Base-by-base conservation (phyloP, 2,797 vertebrate genomes). In the Artibeus jamaicensis region DNA sequence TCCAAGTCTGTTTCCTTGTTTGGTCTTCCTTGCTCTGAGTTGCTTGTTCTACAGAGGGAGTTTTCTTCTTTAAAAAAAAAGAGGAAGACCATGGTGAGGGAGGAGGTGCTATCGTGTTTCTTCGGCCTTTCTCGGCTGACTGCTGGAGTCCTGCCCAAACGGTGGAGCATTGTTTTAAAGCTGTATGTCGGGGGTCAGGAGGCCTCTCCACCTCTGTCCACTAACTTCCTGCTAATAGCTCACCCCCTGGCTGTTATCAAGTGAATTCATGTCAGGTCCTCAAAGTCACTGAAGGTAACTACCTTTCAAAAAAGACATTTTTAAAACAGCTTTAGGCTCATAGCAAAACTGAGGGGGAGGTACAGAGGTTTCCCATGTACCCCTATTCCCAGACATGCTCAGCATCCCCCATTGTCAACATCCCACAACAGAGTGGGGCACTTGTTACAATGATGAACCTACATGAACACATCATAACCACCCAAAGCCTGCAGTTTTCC, bases 61-160 rank as follows among this genome's bases (percentile, higher is more conserved):
- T 89, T 92, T 76, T 86, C 71, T 46, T 82, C 68, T 76, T 79
- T 50, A 88, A 59, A 93, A n/a, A 76, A 90, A 89, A 93, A 65
- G 71, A 65, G 59, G 48, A 89, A n/a, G 84, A 21, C 92, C 3
- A 1, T 9, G 9, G 0, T 68, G 34, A 82, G 77, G 71, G 90
- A 78, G 89, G 34, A 89, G 88, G 70, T 83, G 2, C n/a, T 62
- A 0, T 44, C 16, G 1, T 44, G 55, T 76, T 44, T 70, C 92
- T 62, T n/a, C 15, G 55, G 70, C n/a, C 42, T 55, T 71, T 93
- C 94, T 96, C 70, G 3, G 86, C 24, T 39, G 59, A 3, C 68
- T 18, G 24, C 42, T 85, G 73, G 55, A 65, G 73, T 55, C 32
- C n/a, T 39, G 71, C 82, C 73, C 85, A 2, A 32, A 14, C 15